Conservation (phyloP, 2,797 vertebrate species). For the Setipinna tenuifilis region DNA sequence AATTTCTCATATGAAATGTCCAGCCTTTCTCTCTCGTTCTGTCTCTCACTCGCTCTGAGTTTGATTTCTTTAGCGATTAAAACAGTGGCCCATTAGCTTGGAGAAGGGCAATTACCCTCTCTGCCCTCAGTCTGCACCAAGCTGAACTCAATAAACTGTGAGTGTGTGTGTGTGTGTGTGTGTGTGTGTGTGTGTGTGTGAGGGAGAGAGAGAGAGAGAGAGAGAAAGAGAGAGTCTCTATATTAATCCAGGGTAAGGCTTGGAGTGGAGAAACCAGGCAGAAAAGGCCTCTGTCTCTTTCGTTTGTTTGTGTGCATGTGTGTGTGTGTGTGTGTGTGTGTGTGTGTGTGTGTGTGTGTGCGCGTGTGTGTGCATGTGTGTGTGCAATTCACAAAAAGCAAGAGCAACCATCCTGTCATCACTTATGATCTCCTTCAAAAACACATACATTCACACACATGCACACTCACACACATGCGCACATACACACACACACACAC, state of each 20-base stretch:
- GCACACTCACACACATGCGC: neutral
- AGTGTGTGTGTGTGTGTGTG: neutral
- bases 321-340: conserved; percentile 9
- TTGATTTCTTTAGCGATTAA: neutral
- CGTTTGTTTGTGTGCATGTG: neutral
- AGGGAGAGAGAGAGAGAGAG: too few relatives aligned
- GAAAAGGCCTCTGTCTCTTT: too few relatives aligned
- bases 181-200: too few relatives aligned
- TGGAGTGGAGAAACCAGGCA: too few relatives aligned
- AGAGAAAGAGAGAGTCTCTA: too few relatives aligned
- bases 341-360: neutral
- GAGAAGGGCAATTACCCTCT: neutral
- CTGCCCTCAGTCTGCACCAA: neutral
- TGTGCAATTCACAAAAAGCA: neutral
- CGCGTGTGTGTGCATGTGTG: neutral
- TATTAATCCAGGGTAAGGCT: too few relatives aligned
- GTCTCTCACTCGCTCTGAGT: neutral
- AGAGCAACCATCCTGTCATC: neutral
- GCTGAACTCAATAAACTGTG: neutral
- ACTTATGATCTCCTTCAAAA: neutral
- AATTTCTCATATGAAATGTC: neutral
- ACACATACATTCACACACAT: neutral
- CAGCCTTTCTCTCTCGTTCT: neutral
- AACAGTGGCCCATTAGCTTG: neutral
- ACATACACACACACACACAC: conserved; percentile 10